Evolutionary conservation across 2,888 invertebrate genomes (phyloP).

Genomic region (Mythimna vitellina): DNA sequence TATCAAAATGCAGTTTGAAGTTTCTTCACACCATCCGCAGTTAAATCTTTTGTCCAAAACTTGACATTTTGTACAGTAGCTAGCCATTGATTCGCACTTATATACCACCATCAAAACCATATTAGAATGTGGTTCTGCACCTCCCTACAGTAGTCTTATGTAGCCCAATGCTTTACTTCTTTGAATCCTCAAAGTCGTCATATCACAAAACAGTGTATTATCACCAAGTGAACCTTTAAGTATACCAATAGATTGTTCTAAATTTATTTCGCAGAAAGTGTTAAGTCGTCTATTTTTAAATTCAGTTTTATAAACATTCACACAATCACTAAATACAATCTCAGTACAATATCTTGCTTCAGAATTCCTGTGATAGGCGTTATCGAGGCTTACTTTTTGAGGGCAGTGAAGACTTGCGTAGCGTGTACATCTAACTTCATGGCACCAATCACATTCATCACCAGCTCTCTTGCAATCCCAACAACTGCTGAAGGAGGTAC

Average conservation of each 20-base stretch:
- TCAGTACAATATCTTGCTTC: constrained; percentile 57
- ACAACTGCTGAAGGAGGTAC: constrained; percentile 55
- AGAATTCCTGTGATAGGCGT: constrained; percentile 31
- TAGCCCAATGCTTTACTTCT: constrained; percentile 60
- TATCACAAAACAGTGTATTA: constrained; percentile 47
- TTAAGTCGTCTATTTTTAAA: constrained; percentile 68
- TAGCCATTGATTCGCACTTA: constrained; percentile 65
- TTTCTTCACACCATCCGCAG: constrained; percentile 70
- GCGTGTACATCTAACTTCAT: constrained; percentile 68
- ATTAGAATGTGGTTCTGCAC: constrained; percentile 72
- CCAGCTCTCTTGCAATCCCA: constrained; percentile 66
- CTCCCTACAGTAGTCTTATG: constrained; percentile 69
- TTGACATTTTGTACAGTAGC: constrained; percentile 62
- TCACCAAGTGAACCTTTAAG: constrained; percentile 46
- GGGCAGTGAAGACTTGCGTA: constrained; percentile 66
- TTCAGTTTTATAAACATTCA: constrained; percentile 63
- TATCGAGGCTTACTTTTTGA: constrained; percentile 64
- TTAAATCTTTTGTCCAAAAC: constrained; percentile 63
- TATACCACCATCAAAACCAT: constrained; percentile 68
- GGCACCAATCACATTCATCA: constrained; percentile 67
- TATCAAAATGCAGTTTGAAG: constrained; percentile 56
- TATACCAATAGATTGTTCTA: constrained; percentile 46
- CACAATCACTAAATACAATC: constrained; percentile 60
- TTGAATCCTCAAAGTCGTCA: constrained; percentile 36
- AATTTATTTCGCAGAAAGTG: constrained; percentile 69